A percentile compares a stretch with the other conserved stretches of the same genome.
phyloP scores from a whole-genome alignment of 64 coral and sea anemone genomes.

The Astreopora myriophthalma region DNA sequence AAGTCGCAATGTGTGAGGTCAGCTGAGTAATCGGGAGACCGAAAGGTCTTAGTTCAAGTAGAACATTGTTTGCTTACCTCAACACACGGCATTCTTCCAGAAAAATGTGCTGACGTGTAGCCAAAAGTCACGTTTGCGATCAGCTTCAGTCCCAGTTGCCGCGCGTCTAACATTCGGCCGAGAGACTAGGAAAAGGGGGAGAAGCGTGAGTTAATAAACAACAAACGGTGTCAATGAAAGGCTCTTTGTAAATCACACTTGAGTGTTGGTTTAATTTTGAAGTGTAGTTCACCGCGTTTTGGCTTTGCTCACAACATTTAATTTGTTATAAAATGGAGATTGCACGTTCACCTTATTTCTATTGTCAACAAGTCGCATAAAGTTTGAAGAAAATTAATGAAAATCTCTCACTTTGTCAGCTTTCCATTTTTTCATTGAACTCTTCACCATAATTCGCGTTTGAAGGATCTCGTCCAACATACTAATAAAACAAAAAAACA shows the following conservation, averaged over 20 bases:
- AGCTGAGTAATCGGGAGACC: too few relatives aligned
- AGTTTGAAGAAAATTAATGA: not conserved
- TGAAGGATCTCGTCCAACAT: constrained; percentile 95
- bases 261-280: too few relatives aligned
- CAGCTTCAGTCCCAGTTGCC: constrained; percentile 91
- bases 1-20: too few relatives aligned
- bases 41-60: too few relatives aligned
- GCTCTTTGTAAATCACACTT: not conserved
- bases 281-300: too few relatives aligned
- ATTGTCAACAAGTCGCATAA: not conserved
- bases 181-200: constrained; percentile 42
- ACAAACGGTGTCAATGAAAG: too few relatives aligned
- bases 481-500: constrained; percentile 33
- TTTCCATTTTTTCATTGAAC: constrained; percentile 91
- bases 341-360: too few relatives aligned
- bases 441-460: constrained; percentile 97
- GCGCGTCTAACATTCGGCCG: constrained; percentile 81
- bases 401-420: constrained; percentile 66
- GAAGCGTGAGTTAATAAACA: not conserved
- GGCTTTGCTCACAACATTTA: too few relatives aligned
- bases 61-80: constrained; percentile 59
- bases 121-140: constrained; percentile 95
- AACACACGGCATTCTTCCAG: constrained; percentile 97
- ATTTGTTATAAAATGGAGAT: too few relatives aligned
- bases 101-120: constrained; percentile 94